Evolutionary conservation across 2,113 vertebrate genomes (phyloP), one percentile per base, ranked within the genome.

Genomic region (Corydoras maculifer): DNA sequence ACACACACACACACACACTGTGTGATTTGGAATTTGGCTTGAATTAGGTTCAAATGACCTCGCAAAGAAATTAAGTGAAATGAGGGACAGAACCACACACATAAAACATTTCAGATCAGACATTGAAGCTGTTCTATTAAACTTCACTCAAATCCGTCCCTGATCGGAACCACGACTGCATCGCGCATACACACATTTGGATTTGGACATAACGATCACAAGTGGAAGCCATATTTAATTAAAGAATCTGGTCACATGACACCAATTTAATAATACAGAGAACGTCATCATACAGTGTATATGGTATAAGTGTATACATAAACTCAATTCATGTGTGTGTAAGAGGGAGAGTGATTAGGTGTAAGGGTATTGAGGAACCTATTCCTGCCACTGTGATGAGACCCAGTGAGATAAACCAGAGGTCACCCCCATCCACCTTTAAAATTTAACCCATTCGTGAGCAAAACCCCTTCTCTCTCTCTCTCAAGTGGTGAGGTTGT

Each of bases 281-380:
- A 25, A 25, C 18, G 18, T 25, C 18, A 25, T 25, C 18, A 25
- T 25, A 25, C 18, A 25, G 18, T 25, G 18, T 25, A 25, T 25
- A 57, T 9, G 32, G 14, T 53, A 31, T 60, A 54, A 57, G 64
- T 69, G 61, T 59, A 35, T 69, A 31, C 18, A 50, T 65, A 2
- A 25, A 25, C 18, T 62, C 51, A 31, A 43, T 35, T 54, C 54
- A 63, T n/a, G 57, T 53, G 76, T 50, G 29, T 70, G 79, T 64
- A 58, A 10, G 65, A n/a, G 43, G 73, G 67, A 65, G 66, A 61
- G 54, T 14, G 77, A 87, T 86, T 80, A 72, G 65, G 80, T 84
- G 82, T 79, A 76, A 82, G 65, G 65, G 72, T 69, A 73, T 51
- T 79, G 82, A 85, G 70, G 35, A 78, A 66, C 77, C 73, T 76